Percentiles rank a stretch among this genome's conserved stretches.
Evolutionary conservation across 2,113 vertebrate species (phyloP).

Genomic region (Dromaius novaehollandiae): DNA sequence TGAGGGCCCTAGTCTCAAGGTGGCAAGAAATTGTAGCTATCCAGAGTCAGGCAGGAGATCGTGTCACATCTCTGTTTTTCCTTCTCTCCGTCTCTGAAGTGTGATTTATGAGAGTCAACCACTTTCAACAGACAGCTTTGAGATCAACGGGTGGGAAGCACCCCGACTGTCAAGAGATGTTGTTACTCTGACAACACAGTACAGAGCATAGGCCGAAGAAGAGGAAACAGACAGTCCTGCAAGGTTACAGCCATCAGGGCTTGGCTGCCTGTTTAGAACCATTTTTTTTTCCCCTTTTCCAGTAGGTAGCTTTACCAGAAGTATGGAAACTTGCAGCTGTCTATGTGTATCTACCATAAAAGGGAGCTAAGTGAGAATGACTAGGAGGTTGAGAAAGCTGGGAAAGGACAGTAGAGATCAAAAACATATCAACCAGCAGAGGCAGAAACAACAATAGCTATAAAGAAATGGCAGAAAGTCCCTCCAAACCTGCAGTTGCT

Average conservation of each 20-base stretch:
- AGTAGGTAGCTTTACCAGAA: not conserved
- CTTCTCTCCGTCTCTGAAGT: not conserved
- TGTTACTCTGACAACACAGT: not conserved
- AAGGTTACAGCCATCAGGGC: not conserved
- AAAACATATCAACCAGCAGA: not conserved
- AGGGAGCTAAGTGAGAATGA: not conserved
- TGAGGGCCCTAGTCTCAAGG: not conserved
- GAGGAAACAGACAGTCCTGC: not conserved
- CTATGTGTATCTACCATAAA: not conserved
- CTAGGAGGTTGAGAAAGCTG: not conserved
- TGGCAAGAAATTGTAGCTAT: not conserved
- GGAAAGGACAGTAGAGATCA: not conserved
- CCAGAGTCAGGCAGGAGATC: not conserved
- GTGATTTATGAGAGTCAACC: not conserved
- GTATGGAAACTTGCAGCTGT: not conserved
- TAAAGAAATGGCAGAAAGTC: not conserved
- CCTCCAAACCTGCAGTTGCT: not conserved
- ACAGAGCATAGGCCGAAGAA: not conserved
- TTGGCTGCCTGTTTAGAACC: not conserved
- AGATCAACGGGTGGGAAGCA: not conserved
- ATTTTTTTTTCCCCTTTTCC: not conserved
- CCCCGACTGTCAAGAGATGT: not conserved
- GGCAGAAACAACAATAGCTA: not conserved
- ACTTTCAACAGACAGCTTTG: not conserved
- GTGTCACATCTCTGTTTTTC: not conserved